Evolutionary conservation across 2,888 invertebrate species (phyloP).

Genomic region (Apoda limacodes): DNA sequence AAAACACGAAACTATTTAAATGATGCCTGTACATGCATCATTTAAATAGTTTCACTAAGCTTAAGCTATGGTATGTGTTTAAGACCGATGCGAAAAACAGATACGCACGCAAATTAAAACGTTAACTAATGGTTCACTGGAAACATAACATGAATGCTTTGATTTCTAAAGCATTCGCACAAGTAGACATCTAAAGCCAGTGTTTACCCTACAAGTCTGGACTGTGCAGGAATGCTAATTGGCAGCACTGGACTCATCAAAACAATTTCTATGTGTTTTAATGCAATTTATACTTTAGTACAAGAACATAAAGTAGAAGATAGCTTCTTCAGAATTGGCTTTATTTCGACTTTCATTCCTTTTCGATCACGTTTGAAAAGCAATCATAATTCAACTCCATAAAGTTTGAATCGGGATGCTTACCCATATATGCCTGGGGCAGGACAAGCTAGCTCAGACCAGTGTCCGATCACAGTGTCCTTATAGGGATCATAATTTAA

Average conservation of each 20-base stretch:
- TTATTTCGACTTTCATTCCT: constrained; percentile 16
- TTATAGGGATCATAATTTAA: constrained; percentile 31
- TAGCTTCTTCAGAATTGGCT: too few relatives aligned
- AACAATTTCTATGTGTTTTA: constrained; percentile 28
- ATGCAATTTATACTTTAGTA: too few relatives aligned
- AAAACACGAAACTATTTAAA: too few relatives aligned
- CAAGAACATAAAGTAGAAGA: too few relatives aligned
- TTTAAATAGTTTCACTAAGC: too few relatives aligned
- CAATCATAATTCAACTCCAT: constrained; percentile 22
- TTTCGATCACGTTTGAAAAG: constrained; percentile 18
- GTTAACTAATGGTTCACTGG: too few relatives aligned
- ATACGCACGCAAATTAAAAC: too few relatives aligned
- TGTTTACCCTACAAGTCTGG: constrained; percentile 18
- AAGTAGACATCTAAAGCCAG: constrained; percentile 13
- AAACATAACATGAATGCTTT: too few relatives aligned
- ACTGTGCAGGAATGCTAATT: constrained; percentile 38
- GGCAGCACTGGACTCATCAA: constrained; percentile 32
- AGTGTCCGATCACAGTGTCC: constrained; percentile 34
- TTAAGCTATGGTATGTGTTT: too few relatives aligned
- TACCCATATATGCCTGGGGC: constrained; percentile 24
- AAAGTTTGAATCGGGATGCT: constrained; percentile 25
- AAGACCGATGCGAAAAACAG: too few relatives aligned
- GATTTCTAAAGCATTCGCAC: too few relatives aligned
- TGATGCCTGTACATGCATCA: too few relatives aligned
- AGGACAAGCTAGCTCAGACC: constrained; percentile 40